Conservation (phyloP, 2,797 vertebrate species). For the Meriones psammophilus region DNA sequence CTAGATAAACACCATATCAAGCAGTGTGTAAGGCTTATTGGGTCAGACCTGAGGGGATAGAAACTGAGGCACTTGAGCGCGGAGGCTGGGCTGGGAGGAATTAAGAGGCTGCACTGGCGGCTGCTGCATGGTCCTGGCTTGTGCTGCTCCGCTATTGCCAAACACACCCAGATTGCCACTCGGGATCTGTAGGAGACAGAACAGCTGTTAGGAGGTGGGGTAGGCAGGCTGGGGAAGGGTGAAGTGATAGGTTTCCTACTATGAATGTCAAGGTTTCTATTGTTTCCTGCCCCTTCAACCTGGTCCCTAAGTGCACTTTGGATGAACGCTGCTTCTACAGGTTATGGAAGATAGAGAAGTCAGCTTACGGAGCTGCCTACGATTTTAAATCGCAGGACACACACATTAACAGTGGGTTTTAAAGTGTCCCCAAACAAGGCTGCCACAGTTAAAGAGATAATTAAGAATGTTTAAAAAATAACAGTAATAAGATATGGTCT, state of each 20-base stretch:
- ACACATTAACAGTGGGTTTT: neutral
- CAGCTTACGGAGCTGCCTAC: neutral
- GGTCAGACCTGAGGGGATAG: conserved; percentile 98
- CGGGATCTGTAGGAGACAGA: conserved; percentile 91
- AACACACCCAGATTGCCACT: conserved; percentile 98
- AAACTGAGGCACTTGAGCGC: conserved; percentile 99
- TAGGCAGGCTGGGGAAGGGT: neutral
- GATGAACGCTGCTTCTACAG: neutral
- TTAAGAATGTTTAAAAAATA: neutral
- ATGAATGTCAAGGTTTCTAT: neutral
- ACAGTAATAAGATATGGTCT: too few relatives aligned
- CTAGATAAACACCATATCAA: neutral
- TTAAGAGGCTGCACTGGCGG: conserved; percentile 98
- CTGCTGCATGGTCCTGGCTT: conserved; percentile 97
- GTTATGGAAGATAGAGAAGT: neutral
- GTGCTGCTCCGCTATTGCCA: conserved; percentile 98
- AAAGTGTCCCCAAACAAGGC: neutral
- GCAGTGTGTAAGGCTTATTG: neutral
- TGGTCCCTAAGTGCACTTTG: neutral
- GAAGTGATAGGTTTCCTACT: neutral
- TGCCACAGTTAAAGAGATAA: neutral
- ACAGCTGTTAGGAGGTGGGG: neutral
- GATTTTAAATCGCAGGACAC: neutral
- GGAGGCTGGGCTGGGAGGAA: conserved; percentile 99
- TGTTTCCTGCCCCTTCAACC: neutral